Percentiles rank a stretch among this genome's conserved stretches.
Evolutionary conservation across 2,888 invertebrate genomes (phyloP).

Genomic region (Cryptus armator): DNA sequence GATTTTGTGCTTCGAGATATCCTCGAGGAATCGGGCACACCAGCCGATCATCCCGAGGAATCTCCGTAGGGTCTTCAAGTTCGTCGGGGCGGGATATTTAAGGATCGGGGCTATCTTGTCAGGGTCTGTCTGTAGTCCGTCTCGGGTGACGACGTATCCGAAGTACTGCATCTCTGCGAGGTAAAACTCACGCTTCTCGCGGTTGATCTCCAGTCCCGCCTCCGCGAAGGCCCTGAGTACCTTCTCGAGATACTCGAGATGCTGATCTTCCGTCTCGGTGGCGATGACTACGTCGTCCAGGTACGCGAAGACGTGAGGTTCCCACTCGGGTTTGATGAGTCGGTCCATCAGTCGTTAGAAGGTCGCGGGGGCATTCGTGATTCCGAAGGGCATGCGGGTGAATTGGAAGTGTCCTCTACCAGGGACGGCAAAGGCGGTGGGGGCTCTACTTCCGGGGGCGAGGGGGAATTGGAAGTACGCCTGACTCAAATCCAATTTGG

Average conservation of each 20-base stretch:
- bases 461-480: too few relatives aligned
- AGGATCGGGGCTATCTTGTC: neutral
- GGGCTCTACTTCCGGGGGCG: too few relatives aligned
- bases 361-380: constrained; percentile 21
- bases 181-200: neutral
- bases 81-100: neutral
- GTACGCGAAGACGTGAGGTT: too few relatives aligned
- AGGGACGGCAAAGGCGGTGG: too few relatives aligned
- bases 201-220: neutral
- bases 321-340: neutral
- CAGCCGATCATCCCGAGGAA: neutral
- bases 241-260: too few relatives aligned
- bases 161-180: neutral
- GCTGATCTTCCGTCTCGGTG: neutral
- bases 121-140: too few relatives aligned
- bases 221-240: neutral
- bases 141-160: too few relatives aligned
- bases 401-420: too few relatives aligned
- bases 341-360: constrained; percentile 47
- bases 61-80: neutral
- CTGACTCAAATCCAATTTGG: too few relatives aligned
- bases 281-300: constrained; percentile 4
- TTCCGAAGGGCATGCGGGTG: too few relatives aligned
- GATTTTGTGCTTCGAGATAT: neutral
- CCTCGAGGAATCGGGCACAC: neutral